Percentiles rank a stretch among this genome's conserved stretches.
These are phyloP conservation scores for Cricetomys ansorgei DNA, from an alignment of 2,113 vertebrate species.

Conservation along the genomic window DNA sequence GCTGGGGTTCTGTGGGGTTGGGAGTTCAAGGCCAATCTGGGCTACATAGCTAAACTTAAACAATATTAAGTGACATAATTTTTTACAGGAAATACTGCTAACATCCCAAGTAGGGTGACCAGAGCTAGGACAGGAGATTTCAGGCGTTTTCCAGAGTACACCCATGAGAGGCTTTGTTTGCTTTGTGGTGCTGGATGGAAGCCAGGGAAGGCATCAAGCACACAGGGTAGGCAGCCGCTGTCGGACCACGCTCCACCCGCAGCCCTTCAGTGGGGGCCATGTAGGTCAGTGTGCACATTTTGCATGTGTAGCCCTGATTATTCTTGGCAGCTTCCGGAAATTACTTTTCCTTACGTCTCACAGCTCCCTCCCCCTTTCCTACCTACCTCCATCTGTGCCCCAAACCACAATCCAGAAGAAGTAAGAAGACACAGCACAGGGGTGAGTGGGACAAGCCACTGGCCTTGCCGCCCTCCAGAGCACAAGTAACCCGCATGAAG, in stretches of 20 bases:
- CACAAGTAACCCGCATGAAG: background rate
- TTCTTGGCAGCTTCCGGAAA: slow-evolving; percentile 46
- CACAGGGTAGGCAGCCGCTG: background rate
- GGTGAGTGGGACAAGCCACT: background rate
- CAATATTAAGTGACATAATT: background rate
- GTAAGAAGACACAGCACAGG: background rate
- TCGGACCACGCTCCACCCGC: background rate
- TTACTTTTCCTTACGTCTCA: slow-evolving; percentile 5
- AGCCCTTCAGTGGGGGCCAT: background rate
- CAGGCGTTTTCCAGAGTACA: background rate
- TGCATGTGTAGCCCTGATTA: background rate
- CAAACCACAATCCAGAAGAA: slow-evolving; percentile 30
- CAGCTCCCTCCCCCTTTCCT: background rate
- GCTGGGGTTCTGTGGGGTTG: background rate
- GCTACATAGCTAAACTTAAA: background rate
- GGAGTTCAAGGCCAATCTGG: background rate
- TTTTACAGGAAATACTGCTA: slow-evolving; percentile 12
- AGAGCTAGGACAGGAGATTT: background rate
- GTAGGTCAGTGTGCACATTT: background rate
- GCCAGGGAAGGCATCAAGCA: background rate
- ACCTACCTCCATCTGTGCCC: background rate
- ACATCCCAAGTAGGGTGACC: background rate
- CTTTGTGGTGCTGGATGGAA: background rate
- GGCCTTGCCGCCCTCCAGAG: background rate
- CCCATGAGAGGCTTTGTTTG: background rate